A percentile compares a stretch with the other conserved stretches of the same genome.
phyloP scores from a whole-genome alignment of 2,113 vertebrate genomes.

The Piprites chloris region DNA sequence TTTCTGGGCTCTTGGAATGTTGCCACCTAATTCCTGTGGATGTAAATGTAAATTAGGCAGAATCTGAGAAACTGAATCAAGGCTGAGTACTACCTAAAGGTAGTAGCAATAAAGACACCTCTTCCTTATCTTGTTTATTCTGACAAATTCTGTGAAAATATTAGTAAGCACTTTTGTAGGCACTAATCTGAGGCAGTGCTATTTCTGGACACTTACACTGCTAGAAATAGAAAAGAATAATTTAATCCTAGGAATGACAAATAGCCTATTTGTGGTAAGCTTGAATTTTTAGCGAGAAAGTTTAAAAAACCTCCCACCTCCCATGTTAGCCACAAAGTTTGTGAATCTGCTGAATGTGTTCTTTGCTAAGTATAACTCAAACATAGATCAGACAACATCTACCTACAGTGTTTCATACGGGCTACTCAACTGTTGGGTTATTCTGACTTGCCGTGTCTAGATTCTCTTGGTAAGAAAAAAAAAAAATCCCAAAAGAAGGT shows the following conservation, averaged over 20 bases:
- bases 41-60: neutral
- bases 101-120: neutral
- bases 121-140: neutral
- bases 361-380: neutral
- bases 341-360: neutral
- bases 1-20: neutral
- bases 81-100: neutral
- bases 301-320: neutral
- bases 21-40: neutral
- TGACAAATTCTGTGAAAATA: neutral
- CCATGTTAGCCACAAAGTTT: neutral
- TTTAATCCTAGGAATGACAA: neutral
- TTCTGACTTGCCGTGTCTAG: neutral
- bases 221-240: neutral
- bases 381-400: neutral
- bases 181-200: neutral
- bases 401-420: neutral
- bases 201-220: neutral
- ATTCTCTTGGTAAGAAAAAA: neutral
- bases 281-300: neutral
- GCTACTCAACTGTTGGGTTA: neutral
- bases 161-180: neutral
- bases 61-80: neutral
- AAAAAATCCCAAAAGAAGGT: neutral
- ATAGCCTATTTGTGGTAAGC: neutral